Conservation (phyloP, 2,797 vertebrate genomes). For the Manis crassicaudata region DNA sequence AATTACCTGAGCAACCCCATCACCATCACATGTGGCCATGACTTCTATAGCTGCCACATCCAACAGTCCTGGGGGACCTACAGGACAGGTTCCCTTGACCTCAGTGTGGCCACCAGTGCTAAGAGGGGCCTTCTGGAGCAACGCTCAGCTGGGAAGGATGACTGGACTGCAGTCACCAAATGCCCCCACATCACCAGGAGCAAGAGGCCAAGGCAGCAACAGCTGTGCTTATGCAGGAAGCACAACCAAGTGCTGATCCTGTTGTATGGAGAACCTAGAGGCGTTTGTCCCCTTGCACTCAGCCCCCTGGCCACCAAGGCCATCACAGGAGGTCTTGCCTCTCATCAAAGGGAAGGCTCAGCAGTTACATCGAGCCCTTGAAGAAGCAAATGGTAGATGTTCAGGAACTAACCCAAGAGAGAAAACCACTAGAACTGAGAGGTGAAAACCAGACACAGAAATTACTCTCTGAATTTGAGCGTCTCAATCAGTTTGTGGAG, state of each 20-base stretch:
- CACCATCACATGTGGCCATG: conserved; percentile 83
- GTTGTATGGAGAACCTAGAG: conserved; percentile 86
- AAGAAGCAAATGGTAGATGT: not conserved
- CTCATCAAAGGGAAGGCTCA: not conserved
- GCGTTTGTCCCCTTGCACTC: conserved; percentile 88
- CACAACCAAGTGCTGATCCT: conserved; percentile 87
- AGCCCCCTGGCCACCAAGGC: conserved; percentile 85
- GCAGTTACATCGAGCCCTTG: not conserved
- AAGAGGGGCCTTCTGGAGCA: conserved; percentile 38
- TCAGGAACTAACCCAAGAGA: not conserved
- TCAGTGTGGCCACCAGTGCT: conserved; percentile 87
- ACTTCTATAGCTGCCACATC: conserved; percentile 72
- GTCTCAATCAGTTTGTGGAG: not conserved
- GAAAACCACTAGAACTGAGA: not conserved
- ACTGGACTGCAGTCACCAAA: not conserved
- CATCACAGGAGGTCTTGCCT: conserved; percentile 84
- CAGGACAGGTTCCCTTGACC: conserved; percentile 81
- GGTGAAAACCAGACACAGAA: not conserved
- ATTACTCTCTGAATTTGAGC: not conserved
- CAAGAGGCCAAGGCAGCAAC: not conserved
- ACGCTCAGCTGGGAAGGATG: not conserved
- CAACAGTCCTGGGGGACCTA: not conserved
- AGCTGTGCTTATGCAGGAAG: conserved; percentile 62
- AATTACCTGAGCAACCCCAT: conserved; percentile 31
- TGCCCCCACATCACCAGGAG: not conserved